Evolutionary conservation across 2,888 invertebrate species (phyloP).

Genomic region (Microplitis manilae): DNA sequence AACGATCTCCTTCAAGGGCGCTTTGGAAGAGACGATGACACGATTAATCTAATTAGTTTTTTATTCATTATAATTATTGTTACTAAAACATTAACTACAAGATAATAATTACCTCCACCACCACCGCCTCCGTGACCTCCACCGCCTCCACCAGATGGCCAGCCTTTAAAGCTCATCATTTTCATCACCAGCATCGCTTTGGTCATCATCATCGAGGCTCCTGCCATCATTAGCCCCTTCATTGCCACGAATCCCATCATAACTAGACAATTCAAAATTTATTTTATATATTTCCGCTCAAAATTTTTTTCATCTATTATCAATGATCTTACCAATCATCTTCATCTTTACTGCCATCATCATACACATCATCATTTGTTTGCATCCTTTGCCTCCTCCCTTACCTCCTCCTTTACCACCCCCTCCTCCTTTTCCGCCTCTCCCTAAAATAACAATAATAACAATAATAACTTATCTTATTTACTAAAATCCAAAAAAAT

Average conservation of each 20-base stretch:
- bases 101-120: conserved; percentile 64
- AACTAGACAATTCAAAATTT: conserved; percentile 67
- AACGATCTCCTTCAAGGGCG: conserved; percentile 63
- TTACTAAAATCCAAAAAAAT: too few relatives aligned
- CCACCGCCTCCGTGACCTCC: conserved; percentile 63
- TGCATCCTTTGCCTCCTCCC: conserved; percentile 71
- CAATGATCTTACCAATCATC: conserved; percentile 73
- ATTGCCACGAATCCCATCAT: conserved; percentile 77
- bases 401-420: conserved; percentile 63
- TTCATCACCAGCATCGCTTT: conserved; percentile 73
- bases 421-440: conserved; percentile 68
- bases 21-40: conserved; percentile 46
- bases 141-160: conserved; percentile 56
- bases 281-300: background rate
- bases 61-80: background rate
- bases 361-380: conserved; percentile 79
- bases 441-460: background rate
- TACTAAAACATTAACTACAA: conserved; percentile 18
- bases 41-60: conserved; percentile 30
- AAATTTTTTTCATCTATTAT: background rate
- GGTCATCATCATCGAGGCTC: conserved; percentile 76
- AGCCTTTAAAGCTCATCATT: conserved; percentile 58
- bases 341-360: conserved; percentile 77
- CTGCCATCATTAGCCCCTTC: conserved; percentile 77
- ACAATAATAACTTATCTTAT: background rate